These are phyloP conservation scores for Myotis lucifugus DNA, from an alignment of 2,113 vertebrate species.

Conservation along the genomic window DNA sequence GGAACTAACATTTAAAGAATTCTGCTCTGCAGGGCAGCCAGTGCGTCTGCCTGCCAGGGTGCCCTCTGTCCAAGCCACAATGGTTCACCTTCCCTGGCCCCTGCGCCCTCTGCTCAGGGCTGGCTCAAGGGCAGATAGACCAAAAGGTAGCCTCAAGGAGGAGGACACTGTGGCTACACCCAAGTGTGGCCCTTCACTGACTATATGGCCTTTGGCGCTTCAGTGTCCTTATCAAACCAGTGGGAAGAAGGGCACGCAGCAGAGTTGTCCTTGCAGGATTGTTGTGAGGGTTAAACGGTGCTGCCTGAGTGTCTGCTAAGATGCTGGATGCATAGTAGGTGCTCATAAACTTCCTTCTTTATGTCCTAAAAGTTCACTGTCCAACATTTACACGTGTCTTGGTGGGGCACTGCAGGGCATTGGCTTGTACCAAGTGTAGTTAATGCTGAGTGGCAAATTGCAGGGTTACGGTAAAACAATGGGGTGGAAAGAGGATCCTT, in stretches of 20 bases:
- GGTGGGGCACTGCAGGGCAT: background rate
- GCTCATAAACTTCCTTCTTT: background rate
- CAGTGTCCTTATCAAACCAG: background rate
- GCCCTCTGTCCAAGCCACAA: background rate
- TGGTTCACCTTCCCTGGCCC: background rate
- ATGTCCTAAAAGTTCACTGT: background rate
- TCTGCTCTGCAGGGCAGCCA: background rate
- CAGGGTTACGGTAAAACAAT: background rate
- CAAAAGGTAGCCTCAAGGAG: background rate
- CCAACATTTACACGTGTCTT: background rate
- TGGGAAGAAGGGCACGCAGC: background rate
- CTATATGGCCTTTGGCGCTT: background rate
- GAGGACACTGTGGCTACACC: background rate
- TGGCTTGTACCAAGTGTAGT: background rate
- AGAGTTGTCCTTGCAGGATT: background rate
- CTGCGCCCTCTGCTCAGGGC: background rate
- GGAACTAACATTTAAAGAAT: background rate
- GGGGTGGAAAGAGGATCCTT: background rate
- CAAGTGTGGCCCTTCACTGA: fast-evolving
- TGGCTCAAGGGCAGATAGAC: background rate
- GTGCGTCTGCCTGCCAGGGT: background rate
- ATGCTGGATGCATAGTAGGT: background rate
- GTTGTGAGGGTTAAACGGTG: fast-evolving
- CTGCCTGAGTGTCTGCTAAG: background rate
- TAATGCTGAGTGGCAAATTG: background rate